Conservation (phyloP, 2,888 invertebrate genomes). For the Rhopalosiphum nymphaeae region DNA sequence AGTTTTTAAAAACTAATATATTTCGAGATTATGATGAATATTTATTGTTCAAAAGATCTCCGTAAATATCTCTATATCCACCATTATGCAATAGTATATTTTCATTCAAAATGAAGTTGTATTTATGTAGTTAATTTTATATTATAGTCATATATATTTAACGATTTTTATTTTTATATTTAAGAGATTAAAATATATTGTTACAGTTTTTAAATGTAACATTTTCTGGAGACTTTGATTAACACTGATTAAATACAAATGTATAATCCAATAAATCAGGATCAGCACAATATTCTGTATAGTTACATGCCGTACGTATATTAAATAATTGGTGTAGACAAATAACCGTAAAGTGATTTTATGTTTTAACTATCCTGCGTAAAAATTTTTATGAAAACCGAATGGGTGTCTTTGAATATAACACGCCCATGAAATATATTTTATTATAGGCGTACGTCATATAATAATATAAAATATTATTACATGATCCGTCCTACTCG, state of each 20-base stretch:
- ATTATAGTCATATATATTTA: too few species aligned
- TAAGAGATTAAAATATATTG: too few species aligned
- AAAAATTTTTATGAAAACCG: not conserved
- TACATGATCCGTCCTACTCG: not conserved
- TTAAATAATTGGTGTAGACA: not conserved
- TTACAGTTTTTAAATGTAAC: too few species aligned
- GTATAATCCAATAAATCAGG: not conserved
- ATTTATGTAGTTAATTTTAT: too few species aligned
- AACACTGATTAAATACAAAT: not conserved
- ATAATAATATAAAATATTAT: not conserved
- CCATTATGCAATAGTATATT: too few species aligned
- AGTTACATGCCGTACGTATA: not conserved
- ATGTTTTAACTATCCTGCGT: not conserved
- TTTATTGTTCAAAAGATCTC: too few species aligned
- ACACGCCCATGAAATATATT: constrained; percentile 2
- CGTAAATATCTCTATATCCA: too few species aligned
- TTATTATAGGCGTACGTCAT: not conserved
- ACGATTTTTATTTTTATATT: too few species aligned
- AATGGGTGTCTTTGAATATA: not conserved
- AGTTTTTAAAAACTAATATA: too few species aligned
- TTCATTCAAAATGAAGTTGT: too few species aligned
- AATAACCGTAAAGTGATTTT: not conserved
- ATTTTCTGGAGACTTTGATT: not conserved
- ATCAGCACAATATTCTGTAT: not conserved
- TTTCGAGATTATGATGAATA: too few species aligned